Base-by-base conservation (phyloP, 2,113 vertebrate species). In the Lasiurus borealis region DNA sequence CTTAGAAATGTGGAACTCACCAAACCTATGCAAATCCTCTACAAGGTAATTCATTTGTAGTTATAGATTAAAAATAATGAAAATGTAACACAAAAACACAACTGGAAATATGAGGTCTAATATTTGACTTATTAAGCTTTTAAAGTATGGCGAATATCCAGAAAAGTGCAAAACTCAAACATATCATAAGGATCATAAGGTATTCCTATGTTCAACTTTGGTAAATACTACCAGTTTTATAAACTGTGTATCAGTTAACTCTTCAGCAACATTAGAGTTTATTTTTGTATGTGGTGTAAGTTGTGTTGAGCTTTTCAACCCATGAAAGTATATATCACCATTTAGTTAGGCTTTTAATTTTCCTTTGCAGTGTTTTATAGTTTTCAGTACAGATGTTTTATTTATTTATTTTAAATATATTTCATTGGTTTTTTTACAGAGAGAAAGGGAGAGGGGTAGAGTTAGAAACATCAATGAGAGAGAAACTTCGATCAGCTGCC, bases 21-120 rank as follows among this genome's bases (percentile, higher is more conserved):
- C 98, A 99, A 99, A 99, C 99, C 99, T 99, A 99, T 99, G 99
- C 99, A 99, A 99, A 99, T 99, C 95, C 99, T 99, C 96, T 99
- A 99, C 97, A 99, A 99, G 99, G 99, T 99, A 98, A 98, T 89
- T 76, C 21, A 75, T 0, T 48, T 78, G 19, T 50, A 34, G 50
- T 95, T 94, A 57, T 18, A 85, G 48, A 50, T 66, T 81, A 71
- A 90, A 90, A 91, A 86, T 91, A 88, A 48, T 62, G 59, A 59
- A 64, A 89, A 44, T 23, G 80, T 68, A 71, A 69, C 23, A 59
- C 36, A 72, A 21, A 40, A 72, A 40, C 2, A 69, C 6, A 59
- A 1, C 13, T 89, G n/a, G 34, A 40, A 46, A 23, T 81, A 34
- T 25, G 14, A 68, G 11, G 5, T 12, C 48, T 81, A 46, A 77